Base-by-base conservation (phyloP, 1,140 invertebrate genomes). In the Adelges cooleyi region DNA sequence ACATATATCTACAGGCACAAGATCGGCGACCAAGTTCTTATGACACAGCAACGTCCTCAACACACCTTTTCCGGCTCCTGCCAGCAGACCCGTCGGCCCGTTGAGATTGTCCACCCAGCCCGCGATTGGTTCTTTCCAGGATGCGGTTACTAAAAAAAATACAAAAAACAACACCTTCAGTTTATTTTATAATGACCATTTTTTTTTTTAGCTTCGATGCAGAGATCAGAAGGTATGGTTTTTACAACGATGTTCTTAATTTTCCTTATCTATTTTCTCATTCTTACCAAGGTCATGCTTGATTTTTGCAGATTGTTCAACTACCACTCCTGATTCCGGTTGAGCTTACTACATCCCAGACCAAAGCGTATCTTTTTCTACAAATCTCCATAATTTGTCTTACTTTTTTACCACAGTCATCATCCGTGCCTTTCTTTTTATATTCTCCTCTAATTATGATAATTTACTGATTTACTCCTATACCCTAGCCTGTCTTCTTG, bases 1-100 rank as follows among this genome's bases (percentile, higher is more conserved):
- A 0, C 85, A 84, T 1, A 90, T 71, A 73, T 97, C 93, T 0
- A 92, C 90, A 0, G 93, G 92, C 13, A 95, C 82, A 54, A 88
- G 85, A 74, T 97, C 94, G 0, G 84, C 79, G 20, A 77, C 75
- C 17, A 82, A 73, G 3, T 83, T 72, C 1, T 80, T 74, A 68
- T 86, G 77, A n/a, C 83, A 80, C 59, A 83, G 82, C 68, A 88
- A 73, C 23, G 84, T 84, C 48, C 89, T 80, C 38, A 95, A 74
- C 15, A 95, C 79, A 11, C 90, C 90, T 80, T 89, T 92, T 11
- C 87, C 89, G 68, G 82, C 81, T 0, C 84, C 87, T 0, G 85
- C 75, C 50, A 90, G 71, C 11, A 90, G 74, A 0, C 86, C 92
- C 70, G 81, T 82, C 5, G 82, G 80, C 20, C 83, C 84, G 73